Conservation (phyloP, 2,797 vertebrate species). For the Fratercula arctica region DNA sequence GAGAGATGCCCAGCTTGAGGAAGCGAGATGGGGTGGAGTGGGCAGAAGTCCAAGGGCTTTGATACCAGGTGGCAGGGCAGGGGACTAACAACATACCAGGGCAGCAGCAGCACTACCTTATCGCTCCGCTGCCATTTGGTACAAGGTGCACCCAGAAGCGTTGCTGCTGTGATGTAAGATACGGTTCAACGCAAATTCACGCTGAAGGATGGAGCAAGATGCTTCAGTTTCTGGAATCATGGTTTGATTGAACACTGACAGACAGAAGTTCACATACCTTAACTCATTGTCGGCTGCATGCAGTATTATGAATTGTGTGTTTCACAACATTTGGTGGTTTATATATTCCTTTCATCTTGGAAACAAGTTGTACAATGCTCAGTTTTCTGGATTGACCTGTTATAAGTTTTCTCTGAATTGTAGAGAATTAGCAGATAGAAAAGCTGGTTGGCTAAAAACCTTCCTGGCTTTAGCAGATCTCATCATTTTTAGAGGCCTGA, state of each 20-base stretch:
- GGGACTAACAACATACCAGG: no score
- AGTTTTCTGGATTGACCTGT: neutral
- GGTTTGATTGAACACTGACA: neutral
- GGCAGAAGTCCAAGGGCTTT: neutral
- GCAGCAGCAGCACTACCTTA: neutral
- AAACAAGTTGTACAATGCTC: neutral
- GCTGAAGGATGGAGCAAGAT: neutral
- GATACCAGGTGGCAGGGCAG: fast-evolving
- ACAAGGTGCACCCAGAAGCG: neutral
- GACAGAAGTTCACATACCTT: neutral
- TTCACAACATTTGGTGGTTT: neutral
- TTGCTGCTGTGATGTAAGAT: neutral
- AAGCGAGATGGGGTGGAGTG: neutral
- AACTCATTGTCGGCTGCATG: fast-evolving
- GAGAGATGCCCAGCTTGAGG: neutral
- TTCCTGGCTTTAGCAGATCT: neutral
- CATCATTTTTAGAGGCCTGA: neutral
- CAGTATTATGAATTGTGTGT: neutral
- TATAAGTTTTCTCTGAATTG: neutral
- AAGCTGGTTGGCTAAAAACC: neutral
- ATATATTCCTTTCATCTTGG: neutral
- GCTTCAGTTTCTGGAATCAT: neutral
- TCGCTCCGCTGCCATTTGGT: fast-evolving
- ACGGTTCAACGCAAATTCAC: fast-evolving
- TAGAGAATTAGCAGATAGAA: neutral